phyloP scores from a whole-genome alignment of 2,888 invertebrate genomes.

The Drosophila kokeensis region DNA sequence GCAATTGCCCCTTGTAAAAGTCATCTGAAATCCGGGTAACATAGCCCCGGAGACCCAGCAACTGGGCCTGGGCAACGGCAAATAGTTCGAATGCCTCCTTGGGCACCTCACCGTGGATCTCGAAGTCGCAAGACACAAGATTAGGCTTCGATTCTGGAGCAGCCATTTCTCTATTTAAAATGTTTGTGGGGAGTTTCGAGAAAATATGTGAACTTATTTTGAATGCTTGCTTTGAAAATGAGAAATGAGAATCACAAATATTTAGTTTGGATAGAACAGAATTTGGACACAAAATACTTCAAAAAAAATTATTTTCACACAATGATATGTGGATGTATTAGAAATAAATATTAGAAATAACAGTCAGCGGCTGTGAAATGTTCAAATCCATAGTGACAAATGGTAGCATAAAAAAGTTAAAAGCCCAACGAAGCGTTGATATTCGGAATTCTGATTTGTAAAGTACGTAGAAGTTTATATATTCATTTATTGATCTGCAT shows the following conservation, averaged over 20 bases:
- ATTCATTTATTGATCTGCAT: not conserved
- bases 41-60: conserved; percentile 4
- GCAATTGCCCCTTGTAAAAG: conserved; percentile 4
- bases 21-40: not conserved
- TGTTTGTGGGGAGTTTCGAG: not conserved
- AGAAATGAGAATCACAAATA: not conserved
- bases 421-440: not conserved
- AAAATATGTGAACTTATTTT: not conserved
- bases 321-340: no score
- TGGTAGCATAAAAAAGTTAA: no score
- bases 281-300: no score
- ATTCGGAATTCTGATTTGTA: not conserved
- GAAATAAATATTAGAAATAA: no score
- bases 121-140: conserved; percentile 5
- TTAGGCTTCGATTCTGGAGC: not conserved
- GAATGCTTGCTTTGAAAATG: conserved; percentile 1
- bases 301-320: no score
- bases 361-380: no score
- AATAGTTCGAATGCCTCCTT: not conserved
- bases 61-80: conserved; percentile 3
- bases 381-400: no score
- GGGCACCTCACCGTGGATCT: not conserved
- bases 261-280: not conserved
- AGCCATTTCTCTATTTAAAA: not conserved
- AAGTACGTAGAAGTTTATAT: not conserved